Conservation (phyloP, 2,888 invertebrate species). For the Scrobipalpa costella region DNA sequence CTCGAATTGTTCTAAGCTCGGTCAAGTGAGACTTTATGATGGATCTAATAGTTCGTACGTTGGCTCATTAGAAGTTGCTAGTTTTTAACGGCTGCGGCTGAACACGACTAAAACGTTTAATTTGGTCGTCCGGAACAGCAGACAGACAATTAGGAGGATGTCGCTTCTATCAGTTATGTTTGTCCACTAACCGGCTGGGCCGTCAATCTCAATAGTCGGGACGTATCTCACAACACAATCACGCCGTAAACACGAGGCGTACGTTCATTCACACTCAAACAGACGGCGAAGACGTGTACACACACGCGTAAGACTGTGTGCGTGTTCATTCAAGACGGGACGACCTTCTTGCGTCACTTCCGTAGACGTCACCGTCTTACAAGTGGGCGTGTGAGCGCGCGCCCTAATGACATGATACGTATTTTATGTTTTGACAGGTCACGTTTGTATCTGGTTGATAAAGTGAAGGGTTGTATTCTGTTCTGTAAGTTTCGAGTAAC, state of each 20-base stretch:
- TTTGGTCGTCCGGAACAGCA: constrained; percentile 52
- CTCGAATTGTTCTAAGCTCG: constrained; percentile 62
- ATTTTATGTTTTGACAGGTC: constrained; percentile 65
- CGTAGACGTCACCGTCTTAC: constrained; percentile 68
- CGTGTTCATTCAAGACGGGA: constrained; percentile 67
- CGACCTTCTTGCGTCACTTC: constrained; percentile 72
- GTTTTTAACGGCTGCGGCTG: constrained; percentile 35
- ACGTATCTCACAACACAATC: constrained; percentile 52
- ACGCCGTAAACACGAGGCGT: constrained; percentile 55
- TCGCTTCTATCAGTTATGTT: constrained; percentile 55
- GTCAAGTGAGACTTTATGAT: constrained; percentile 66
- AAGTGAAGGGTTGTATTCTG: constrained; percentile 61
- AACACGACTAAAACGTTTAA: constrained; percentile 49
- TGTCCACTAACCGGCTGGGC: constrained; percentile 52
- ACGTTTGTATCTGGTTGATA: constrained; percentile 49
- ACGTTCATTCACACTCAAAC: constrained; percentile 67
- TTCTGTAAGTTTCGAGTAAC: constrained; percentile 41
- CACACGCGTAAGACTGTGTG: constrained; percentile 51
- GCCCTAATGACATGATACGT: constrained; percentile 54
- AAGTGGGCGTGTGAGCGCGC: constrained; percentile 70
- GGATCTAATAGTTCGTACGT: constrained; percentile 45
- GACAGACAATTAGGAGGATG: constrained; percentile 65
- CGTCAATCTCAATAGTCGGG: constrained; percentile 66
- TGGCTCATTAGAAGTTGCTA: constrained; percentile 46
- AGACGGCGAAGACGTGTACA: constrained; percentile 42